Evolutionary conservation across 1,140 invertebrate genomes (phyloP).

Genomic region (Anoplolepis gracilipes): DNA sequence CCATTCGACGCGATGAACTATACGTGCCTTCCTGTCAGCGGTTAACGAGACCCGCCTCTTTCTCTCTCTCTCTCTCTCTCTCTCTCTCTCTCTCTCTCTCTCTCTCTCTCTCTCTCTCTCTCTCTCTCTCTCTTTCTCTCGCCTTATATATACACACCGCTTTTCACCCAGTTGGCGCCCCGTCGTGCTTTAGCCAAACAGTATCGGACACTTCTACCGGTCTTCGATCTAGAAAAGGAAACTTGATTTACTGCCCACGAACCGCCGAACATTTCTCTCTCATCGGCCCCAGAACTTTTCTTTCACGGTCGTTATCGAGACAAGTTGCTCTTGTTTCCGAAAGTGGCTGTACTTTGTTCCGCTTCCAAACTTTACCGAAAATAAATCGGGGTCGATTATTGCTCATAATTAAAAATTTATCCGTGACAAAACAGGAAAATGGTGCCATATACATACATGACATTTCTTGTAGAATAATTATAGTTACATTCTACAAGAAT

Average conservation of each 20-base stretch:
- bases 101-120: constrained; percentile 25
- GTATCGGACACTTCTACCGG: constrained; percentile 60
- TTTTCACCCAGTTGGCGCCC: constrained; percentile 69
- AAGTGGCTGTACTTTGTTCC: constrained; percentile 40
- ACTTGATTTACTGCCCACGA: constrained; percentile 69
- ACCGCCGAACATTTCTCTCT: constrained; percentile 36
- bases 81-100: background rate
- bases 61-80: too few species aligned
- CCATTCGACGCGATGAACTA: constrained; percentile 73
- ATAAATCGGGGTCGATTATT: constrained; percentile 7
- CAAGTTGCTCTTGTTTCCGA: constrained; percentile 53
- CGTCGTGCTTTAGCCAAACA: constrained; percentile 69
- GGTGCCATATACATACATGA: background rate
- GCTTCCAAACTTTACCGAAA: background rate
- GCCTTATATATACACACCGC: constrained; percentile 63
- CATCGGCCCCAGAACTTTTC: constrained; percentile 19
- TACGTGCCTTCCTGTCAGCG: constrained; percentile 79
- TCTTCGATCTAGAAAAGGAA: constrained; percentile 54
- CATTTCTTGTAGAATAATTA: background rate
- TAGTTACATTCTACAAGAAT: background rate
- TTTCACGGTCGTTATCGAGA: constrained; percentile 42
- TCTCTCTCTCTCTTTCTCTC: background rate
- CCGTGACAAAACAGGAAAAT: background rate
- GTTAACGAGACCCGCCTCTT: constrained; percentile 77
- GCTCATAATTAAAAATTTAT: constrained; percentile 19